Evolutionary conservation across 1,140 invertebrate genomes (phyloP), one percentile per base, ranked within the genome.

Genomic region (Carposina sasakii): DNA sequence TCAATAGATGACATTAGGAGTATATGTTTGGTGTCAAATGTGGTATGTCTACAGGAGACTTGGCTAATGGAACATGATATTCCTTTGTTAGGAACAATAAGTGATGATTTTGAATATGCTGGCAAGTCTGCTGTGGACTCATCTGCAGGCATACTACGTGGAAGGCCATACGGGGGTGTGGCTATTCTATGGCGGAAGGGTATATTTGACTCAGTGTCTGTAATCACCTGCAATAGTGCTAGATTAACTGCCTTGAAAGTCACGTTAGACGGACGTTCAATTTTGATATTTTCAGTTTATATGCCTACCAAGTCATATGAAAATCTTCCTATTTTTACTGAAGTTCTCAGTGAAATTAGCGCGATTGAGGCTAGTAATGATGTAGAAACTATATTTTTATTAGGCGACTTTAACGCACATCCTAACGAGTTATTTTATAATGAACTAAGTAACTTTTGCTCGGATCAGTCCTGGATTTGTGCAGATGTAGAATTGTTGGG

Each of bases 141-240:
- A n/a, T n/a, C n/a, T n/a, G n/a, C n/a, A n/a, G 37, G 37, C 3
- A 3, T 40, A 2, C 3, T 40, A n/a, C 21, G 37, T 22, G 37
- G 37, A n/a, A 12, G 37, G 23, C 37, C 37, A 40, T 40, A 40
- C 12, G 37, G 37, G 2, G 37, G 37, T 12, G 37, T 40, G 20
- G 37, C 37, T 3, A 21, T 40, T 22, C 21, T 40, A 22, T 40
- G 37, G 37, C 17, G 20, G 9, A 40, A 40, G 12, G 21, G 37
- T 40, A 21, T 22, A 22, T 40, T 40, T 23, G 20, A 40, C n/a
- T 10, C 20, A 22, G 37, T 40, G 2, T 21, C 37, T 2, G 21
- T 23, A 3, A 40, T 40, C 9, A 23, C 9, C 10, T 40, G 37
- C 21, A 21, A 16, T 9, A 40, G 37, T 40, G 10, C 37, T 8